Evolutionary conservation across 2,113 vertebrate species (phyloP).

Genomic region (Leptodactylus fuscus): DNA sequence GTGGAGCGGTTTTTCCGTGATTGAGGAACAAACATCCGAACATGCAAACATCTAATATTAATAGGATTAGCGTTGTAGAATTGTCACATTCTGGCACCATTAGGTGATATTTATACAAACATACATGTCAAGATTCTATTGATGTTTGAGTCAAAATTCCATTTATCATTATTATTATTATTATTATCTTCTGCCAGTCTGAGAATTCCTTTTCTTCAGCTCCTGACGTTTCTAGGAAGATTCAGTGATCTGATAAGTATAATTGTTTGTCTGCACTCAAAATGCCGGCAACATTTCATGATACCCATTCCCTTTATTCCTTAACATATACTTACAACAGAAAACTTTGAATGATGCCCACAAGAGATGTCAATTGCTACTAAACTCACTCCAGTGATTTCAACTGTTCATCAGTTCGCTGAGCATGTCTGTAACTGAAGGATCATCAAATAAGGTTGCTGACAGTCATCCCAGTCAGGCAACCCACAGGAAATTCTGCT

Average conservation of each 20-base stretch:
- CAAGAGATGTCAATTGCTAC: conserved; percentile 59
- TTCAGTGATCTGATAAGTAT: conserved; percentile 46
- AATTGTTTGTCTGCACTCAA: conserved; percentile 57
- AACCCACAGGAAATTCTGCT: conserved; percentile 58
- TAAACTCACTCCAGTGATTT: conserved; percentile 62
- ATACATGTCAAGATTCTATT: too few relatives aligned
- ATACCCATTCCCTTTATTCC: conserved; percentile 46
- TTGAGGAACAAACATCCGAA: too few relatives aligned
- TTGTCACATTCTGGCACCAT: too few relatives aligned
- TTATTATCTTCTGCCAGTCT: too few relatives aligned
- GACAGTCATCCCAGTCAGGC: conserved; percentile 55
- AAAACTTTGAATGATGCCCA: conserved; percentile 60
- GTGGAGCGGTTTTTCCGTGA: too few relatives aligned
- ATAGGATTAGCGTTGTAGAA: too few relatives aligned
- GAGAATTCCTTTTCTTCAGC: too few relatives aligned
- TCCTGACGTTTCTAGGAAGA: too few relatives aligned
- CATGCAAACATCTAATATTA: too few relatives aligned
- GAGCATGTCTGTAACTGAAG: conserved; percentile 61
- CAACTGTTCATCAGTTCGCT: conserved; percentile 60
- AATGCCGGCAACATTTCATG: conserved; percentile 53
- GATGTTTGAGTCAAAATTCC: too few relatives aligned
- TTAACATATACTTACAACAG: conserved; percentile 51
- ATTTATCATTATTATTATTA: too few relatives aligned
- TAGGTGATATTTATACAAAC: too few relatives aligned
- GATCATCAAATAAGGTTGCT: conserved; percentile 61